phyloP scores from a whole-genome alignment of 1,140 invertebrate species.

The Cotesia glomerata region DNA sequence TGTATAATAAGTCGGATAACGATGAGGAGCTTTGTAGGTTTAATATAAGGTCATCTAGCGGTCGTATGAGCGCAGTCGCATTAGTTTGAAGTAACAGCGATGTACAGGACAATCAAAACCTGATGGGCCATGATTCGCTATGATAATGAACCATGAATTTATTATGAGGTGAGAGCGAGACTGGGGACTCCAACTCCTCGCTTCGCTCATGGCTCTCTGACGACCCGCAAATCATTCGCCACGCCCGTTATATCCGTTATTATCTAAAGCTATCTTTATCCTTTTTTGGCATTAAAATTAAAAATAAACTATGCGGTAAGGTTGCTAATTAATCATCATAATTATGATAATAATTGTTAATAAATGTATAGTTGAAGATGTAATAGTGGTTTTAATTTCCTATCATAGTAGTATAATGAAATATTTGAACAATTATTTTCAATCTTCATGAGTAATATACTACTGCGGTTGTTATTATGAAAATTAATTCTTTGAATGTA shows the following conservation, averaged over 20 bases:
- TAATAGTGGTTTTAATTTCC: no score
- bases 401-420: no score
- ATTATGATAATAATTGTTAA: no score
- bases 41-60: constrained; percentile 36
- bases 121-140: constrained; percentile 65
- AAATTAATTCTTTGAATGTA: no score
- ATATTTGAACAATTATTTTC: no score
- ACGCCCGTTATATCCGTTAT: not conserved
- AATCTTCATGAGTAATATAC: no score
- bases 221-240: constrained; percentile 3
- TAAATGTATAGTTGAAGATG: no score
- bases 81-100: constrained; percentile 63
- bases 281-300: not conserved
- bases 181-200: constrained; percentile 59
- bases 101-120: constrained; percentile 62
- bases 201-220: constrained; percentile 45
- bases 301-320: not conserved
- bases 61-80: constrained; percentile 58
- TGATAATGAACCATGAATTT: constrained; percentile 65
- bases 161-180: constrained; percentile 58
- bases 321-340: no score
- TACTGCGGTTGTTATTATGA: no score
- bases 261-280: not conserved
- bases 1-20: not conserved
- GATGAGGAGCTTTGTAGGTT: constrained; percentile 1